These are phyloP conservation scores for Sparidentex hasta DNA, from an alignment of 2,797 vertebrate species.

Conservation along the genomic window DNA sequence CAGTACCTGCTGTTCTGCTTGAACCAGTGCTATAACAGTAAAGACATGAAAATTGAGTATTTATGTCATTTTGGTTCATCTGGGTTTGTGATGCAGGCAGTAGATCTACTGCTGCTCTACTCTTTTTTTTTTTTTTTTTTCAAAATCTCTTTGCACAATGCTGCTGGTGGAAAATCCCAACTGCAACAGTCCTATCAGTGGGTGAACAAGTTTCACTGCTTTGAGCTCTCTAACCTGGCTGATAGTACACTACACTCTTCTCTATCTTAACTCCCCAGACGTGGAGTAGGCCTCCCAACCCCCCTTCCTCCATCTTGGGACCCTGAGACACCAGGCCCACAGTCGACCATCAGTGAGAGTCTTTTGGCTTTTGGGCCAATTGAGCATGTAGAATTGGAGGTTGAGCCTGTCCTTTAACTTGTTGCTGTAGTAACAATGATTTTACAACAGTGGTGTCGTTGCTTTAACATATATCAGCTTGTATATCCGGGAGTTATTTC, in stretches of 20 bases:
- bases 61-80: neutral
- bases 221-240: conserved; percentile 4
- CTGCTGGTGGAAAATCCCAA: neutral
- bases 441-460: no score
- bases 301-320: neutral
- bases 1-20: neutral
- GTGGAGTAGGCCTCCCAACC: neutral
- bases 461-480: no score
- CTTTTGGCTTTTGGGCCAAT: no score
- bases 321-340: no score
- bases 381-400: no score
- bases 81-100: neutral
- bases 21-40: neutral
- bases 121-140: neutral
- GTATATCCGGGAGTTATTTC: no score
- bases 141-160: neutral
- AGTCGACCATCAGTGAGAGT: no score
- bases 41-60: neutral
- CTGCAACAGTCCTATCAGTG: neutral
- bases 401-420: no score
- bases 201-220: conserved; percentile 5
- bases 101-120: neutral
- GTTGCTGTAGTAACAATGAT: no score
- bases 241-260: neutral
- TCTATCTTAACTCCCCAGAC: neutral